Percentiles rank a stretch among this genome's conserved stretches.
These are phyloP conservation scores for Rhodinocichla rosea DNA, from an alignment of 2,113 vertebrate genomes.

Conservation along the genomic window DNA sequence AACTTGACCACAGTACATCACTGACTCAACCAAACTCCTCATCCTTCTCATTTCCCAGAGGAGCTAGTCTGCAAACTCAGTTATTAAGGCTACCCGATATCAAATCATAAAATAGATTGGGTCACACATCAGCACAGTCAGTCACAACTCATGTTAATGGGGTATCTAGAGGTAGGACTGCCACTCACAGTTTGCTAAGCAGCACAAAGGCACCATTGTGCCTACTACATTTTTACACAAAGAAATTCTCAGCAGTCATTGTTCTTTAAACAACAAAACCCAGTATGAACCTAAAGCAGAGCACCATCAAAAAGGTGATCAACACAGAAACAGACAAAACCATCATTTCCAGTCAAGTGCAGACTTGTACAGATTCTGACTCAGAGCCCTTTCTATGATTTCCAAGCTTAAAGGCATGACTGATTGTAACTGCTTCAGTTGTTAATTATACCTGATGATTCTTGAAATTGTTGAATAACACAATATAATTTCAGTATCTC, in stretches of 20 bases:
- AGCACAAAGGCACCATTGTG: not conserved
- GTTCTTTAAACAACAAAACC: not conserved
- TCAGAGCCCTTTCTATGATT: not conserved
- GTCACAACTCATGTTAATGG: not conserved
- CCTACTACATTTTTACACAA: not conserved
- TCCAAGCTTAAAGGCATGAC: not conserved
- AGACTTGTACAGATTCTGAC: not conserved
- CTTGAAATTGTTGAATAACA: not conserved
- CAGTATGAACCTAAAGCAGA: not conserved
- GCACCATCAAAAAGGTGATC: not conserved
- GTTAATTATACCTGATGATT: not conserved
- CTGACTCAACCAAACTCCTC: not conserved
- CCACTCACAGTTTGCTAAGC: not conserved
- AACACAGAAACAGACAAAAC: not conserved
- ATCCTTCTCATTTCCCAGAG: not conserved
- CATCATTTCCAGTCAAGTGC: not conserved
- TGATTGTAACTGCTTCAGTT: not conserved
- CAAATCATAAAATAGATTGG: not conserved
- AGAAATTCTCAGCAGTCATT: not conserved
- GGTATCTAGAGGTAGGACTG: not conserved
- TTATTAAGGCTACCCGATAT: not conserved
- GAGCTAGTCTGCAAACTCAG: not conserved
- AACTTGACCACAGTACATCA: not conserved
- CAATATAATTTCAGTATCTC: not conserved
- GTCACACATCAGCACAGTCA: not conserved